Evolutionary conservation across 2,888 invertebrate species (phyloP), one percentile per base, ranked within the genome.

Genomic region (Standfussiana lucernea): DNA sequence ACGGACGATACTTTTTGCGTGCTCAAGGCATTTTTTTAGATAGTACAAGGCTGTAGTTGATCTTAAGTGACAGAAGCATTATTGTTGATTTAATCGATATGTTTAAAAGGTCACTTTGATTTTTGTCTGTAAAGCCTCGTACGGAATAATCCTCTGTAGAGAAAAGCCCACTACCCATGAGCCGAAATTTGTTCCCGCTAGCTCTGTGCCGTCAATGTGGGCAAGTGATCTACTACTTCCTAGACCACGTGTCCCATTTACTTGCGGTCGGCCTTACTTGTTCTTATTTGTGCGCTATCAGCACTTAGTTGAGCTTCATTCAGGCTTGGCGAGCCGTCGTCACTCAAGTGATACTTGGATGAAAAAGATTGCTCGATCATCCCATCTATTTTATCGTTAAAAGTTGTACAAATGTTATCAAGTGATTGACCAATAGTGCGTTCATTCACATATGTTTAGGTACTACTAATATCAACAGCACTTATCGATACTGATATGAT

Each of bases 21-120:
- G 42, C 67, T 61, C 79, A 71, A 74, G 67, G 62, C 15, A 50
- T 40, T 73, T 66, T 65, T 81, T 82, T 56, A 28, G 21, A 11
- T 35, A 35, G n/a, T n/a, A 75, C 69, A 42, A 53, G 65, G 21
- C 37, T 28, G 11, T 35, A 79, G 3, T n/a, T 65, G 62, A 64
- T 75, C 56, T 28, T 7, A 47, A 67, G 15, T 56, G 40, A 75
- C 62, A 64, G 35, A 21, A 1, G 7, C 45, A 35, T 40, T 35
- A 37, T 1, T 24, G 10, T 7, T 59, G 15, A 37, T n/a, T 28
- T 18, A 37, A 50, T 66, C 15, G 18, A 32, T 37, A 50, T 45
- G 11, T 50, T 56, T 45, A 32, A 18, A 40, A 53, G 21, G 42
- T 8, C 3, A n/a, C n/a, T n/a, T n/a, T n/a, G n/a, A n/a, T n/a